These are phyloP conservation scores for Prunella strophiata DNA, from an alignment of 2,797 vertebrate genomes.

Conservation along the genomic window DNA sequence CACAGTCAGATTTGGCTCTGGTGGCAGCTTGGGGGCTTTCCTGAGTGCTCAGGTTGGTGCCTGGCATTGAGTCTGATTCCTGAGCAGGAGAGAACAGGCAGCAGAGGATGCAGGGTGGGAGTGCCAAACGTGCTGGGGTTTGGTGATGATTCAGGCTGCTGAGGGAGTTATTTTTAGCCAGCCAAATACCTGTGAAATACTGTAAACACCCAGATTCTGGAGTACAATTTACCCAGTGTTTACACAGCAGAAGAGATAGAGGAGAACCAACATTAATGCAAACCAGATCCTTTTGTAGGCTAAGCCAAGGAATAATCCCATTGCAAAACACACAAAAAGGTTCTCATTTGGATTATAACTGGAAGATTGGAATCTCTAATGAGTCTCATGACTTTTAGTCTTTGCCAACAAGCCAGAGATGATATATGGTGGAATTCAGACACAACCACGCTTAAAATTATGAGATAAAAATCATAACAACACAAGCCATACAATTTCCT, in stretches of 20 bases:
- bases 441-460: not conserved
- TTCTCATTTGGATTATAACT: not conserved
- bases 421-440: not conserved
- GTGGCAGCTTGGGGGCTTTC: not conserved
- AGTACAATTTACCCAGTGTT: not conserved
- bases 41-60: not conserved
- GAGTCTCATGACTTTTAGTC: not conserved
- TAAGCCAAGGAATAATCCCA: not conserved
- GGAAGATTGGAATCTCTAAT: not conserved
- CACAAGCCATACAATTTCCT: not conserved
- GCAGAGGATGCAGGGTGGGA: not conserved
- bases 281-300: not conserved
- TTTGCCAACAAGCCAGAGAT: not conserved
- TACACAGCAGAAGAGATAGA: not conserved
- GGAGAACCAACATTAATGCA: not conserved
- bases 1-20: not conserved
- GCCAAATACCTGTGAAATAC: not conserved
- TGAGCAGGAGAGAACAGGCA: not conserved
- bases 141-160: not conserved
- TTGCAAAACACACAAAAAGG: not conserved
- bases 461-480: not conserved
- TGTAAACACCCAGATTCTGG: not conserved
- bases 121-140: not conserved
- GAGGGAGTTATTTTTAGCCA: not conserved
- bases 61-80: rapidly evolving